phyloP scores from a whole-genome alignment of 2,888 invertebrate genomes.

The Trichogramma dendrolimi region DNA sequence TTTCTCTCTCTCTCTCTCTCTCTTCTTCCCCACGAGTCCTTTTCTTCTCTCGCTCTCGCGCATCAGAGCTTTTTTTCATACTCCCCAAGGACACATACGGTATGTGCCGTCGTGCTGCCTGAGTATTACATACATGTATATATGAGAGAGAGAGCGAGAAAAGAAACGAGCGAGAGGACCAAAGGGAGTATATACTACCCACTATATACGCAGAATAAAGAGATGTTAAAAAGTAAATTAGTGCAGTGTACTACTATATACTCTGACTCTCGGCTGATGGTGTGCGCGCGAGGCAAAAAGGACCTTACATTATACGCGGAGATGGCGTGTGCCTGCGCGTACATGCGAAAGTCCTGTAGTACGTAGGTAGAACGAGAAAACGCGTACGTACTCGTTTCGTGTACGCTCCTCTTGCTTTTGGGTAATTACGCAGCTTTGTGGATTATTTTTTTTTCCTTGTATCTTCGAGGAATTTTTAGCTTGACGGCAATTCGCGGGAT shows the following conservation, averaged over 20 bases:
- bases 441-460: too few relatives aligned
- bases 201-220: slow-evolving; percentile 6
- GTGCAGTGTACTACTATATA: not conserved
- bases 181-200: too few relatives aligned
- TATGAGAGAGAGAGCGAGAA: slow-evolving; percentile 4
- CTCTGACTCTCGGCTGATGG: too few relatives aligned
- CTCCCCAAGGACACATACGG: not conserved
- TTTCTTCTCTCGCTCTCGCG: not conserved
- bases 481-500: too few relatives aligned
- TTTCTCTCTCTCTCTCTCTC: slow-evolving; percentile 9
- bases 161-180: slow-evolving; percentile 3
- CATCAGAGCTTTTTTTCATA: not conserved
- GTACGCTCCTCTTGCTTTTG: too few relatives aligned
- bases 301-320: not conserved
- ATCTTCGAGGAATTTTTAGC: too few relatives aligned
- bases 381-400: too few relatives aligned
- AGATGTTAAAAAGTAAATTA: slow-evolving; percentile 24
- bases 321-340: too few relatives aligned
- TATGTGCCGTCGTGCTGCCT: slow-evolving; percentile 9
- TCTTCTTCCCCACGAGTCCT: not conserved
- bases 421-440: too few relatives aligned
- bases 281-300: not conserved
- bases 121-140: slow-evolving; percentile 5
- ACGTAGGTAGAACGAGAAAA: too few relatives aligned
- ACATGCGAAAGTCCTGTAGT: too few relatives aligned